These are phyloP conservation scores for Pteronotus mesoamericanus DNA, from an alignment of 2,797 vertebrate species.

Conservation along the genomic window DNA sequence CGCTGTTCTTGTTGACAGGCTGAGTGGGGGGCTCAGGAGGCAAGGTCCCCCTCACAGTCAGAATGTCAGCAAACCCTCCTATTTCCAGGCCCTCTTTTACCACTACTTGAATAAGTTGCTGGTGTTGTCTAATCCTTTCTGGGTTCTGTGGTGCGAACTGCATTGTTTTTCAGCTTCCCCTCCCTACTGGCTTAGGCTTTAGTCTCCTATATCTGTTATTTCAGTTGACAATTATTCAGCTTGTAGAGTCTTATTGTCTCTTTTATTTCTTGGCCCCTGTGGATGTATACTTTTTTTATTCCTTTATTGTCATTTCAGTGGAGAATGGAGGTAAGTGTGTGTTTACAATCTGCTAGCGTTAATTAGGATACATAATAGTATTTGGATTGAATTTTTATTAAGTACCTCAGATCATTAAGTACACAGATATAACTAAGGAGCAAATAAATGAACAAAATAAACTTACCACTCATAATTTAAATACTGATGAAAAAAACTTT, in stretches of 20 bases:
- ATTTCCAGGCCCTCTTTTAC: not conserved
- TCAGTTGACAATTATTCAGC: not conserved
- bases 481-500: not conserved
- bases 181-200: not conserved
- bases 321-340: not conserved
- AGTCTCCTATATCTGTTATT: not conserved
- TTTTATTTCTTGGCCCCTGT: not conserved
- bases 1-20: not conserved
- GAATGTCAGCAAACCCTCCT: not conserved
- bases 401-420: not conserved
- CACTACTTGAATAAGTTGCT: not conserved
- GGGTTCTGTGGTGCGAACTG: not conserved
- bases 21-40: not conserved
- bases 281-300: not conserved
- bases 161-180: not conserved
- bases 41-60: not conserved
- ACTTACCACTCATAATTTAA: not conserved
- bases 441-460: not conserved
- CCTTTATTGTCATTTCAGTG: not conserved
- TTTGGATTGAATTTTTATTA: not conserved
- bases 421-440: not conserved
- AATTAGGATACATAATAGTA: not conserved
- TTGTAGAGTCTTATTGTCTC: not conserved
- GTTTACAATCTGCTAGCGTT: not conserved
- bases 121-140: not conserved